Base-by-base conservation (phyloP, 1,140 invertebrate genomes). In the Drosophila murphyi region DNA sequence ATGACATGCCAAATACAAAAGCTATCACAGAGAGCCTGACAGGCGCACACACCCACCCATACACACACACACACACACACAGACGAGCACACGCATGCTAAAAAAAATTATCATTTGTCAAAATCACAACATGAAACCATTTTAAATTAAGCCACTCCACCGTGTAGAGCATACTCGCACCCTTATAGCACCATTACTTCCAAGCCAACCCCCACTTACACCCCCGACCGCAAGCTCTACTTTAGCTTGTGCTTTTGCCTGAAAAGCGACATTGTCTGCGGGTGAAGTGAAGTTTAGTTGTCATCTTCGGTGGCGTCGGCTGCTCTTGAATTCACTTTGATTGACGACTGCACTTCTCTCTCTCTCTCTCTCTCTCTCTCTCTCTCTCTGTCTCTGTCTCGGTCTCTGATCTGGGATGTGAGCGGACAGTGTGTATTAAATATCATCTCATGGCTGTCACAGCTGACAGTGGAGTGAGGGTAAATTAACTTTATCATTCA, bases 121-220 rank as follows among this genome's bases (percentile, higher is more conserved):
- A 87, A 86, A 87, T 87, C 83, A 88, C 76, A 87, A 87, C 80
- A 88, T 88, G 83, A 88, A 87, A 87, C 80, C 83, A 67, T 87
- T 87, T 87, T 88, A 87, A 88, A 87, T 87, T 88, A 88, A 87
- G 80, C 83, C 80, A 87, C 83, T 83, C 83, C 72, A 69, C 75
- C 64, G 74, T 63, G 71, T 51, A 48, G n/a, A 41, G 4, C 64
- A 2, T 12, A 20, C n/a, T 3, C 8, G 28, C 55, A 4, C 52
- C 54, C 20, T 20, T 20, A 20, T 20, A 20, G 20, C 20, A 20
- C 20, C 20, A 20, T 20, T 20, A 20, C 20, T 20, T 20, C 37
- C 10, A 4, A 31, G 28, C 48, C 34, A 6, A n/a, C n/a, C 29
- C 56, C 34, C 34, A n/a, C 12, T 31, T 7, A 37, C 55, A 41